Conservation (phyloP, 2,888 invertebrate species). For the Proisotoma minuta region DNA sequence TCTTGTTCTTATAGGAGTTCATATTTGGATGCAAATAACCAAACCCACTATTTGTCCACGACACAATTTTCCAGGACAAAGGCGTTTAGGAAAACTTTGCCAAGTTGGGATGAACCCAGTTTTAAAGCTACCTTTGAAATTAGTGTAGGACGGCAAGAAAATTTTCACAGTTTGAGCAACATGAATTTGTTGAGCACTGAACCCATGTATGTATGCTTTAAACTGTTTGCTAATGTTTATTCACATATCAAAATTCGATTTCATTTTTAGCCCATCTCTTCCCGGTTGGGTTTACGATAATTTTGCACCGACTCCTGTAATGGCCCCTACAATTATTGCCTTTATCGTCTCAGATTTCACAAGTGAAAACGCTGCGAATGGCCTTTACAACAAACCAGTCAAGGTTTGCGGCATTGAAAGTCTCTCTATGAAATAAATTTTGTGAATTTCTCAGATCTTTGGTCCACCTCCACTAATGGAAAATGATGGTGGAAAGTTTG, state of each 20-base stretch:
- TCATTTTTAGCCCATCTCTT: constrained; percentile 5
- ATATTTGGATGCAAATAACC: too few species aligned
- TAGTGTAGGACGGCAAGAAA: constrained; percentile 14
- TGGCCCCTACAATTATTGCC: constrained; percentile 18
- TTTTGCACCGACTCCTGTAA: constrained; percentile 14
- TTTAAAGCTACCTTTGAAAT: constrained; percentile 21
- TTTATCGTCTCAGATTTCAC: constrained; percentile 15
- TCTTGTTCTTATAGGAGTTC: too few species aligned
- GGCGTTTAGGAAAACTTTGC: constrained; percentile 21
- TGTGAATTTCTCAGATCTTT: constrained; percentile 3
- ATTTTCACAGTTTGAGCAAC: constrained; percentile 20
- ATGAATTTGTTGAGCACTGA: constrained; percentile 6
- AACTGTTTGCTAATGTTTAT: neutral
- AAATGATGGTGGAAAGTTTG: neutral
- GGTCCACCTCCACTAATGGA: constrained; percentile 4
- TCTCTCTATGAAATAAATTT: neutral
- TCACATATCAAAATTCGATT: neutral
- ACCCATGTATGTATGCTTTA: constrained; percentile 12
- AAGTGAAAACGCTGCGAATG: neutral
- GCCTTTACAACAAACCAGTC: constrained; percentile 16
- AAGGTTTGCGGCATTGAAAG: too few species aligned
- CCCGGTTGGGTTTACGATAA: constrained; percentile 17
- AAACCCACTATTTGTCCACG: constrained; percentile 20
- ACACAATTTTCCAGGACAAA: constrained; percentile 22
- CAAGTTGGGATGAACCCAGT: constrained; percentile 23